Evolutionary conservation across 2,888 invertebrate species (phyloP).

Genomic region (Cephus rjabovi): DNA sequence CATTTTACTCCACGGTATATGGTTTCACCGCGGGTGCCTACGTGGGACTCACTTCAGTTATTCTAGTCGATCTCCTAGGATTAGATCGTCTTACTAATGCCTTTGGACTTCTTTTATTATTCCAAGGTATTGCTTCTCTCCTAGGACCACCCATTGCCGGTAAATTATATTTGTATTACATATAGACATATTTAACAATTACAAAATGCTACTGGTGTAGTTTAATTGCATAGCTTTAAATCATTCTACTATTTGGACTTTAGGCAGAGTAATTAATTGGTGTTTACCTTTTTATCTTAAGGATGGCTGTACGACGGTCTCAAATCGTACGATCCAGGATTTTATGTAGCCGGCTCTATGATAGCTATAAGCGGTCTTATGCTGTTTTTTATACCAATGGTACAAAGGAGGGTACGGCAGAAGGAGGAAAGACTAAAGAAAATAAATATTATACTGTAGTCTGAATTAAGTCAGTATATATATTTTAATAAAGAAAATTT

Average conservation of each 20-base stretch:
- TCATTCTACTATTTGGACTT: too few relatives aligned
- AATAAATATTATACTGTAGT: slow-evolving; percentile 27
- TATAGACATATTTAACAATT: not conserved
- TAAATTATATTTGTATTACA: slow-evolving; percentile 62
- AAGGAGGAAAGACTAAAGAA: slow-evolving; percentile 35
- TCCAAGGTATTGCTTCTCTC: slow-evolving; percentile 94
- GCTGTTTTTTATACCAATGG: slow-evolving; percentile 83
- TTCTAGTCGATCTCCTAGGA: slow-evolving; percentile 94
- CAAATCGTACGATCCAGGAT: slow-evolving; percentile 86
- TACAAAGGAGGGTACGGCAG: slow-evolving; percentile 69
- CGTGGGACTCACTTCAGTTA: slow-evolving; percentile 95
- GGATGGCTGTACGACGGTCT: slow-evolving; percentile 86
- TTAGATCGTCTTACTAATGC: slow-evolving; percentile 94
- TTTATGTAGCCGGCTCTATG: slow-evolving; percentile 87
- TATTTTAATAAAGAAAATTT: slow-evolving; percentile 23
- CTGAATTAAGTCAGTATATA: slow-evolving; percentile 21
- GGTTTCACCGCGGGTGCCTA: slow-evolving; percentile 96
- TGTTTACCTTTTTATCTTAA: slow-evolving; percentile 63
- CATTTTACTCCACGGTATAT: slow-evolving; percentile 82
- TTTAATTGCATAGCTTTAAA: too few relatives aligned
- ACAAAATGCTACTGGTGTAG: too few relatives aligned
- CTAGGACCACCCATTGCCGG: slow-evolving; percentile 95
- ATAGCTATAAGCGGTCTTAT: slow-evolving; percentile 90
- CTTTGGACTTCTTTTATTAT: slow-evolving; percentile 90
- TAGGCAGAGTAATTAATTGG: not conserved